A percentile compares a stretch with the other conserved stretches of the same genome.
Conservation (phyloP, 1,140 invertebrate genomes). For the Chironomus tepperi region DNA sequence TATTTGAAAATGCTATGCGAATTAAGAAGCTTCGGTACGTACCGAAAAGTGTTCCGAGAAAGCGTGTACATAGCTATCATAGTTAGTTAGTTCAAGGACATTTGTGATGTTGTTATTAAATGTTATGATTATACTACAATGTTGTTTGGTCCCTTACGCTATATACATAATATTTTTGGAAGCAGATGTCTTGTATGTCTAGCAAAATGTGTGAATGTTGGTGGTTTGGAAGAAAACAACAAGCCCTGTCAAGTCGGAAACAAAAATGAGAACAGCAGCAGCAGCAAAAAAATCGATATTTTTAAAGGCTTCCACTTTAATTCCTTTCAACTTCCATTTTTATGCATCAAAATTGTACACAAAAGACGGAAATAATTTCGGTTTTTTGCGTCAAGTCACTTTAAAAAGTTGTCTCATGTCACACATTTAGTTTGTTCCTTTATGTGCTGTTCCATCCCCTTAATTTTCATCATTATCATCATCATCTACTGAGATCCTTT, state of each 20-base stretch:
- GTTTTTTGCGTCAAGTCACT: constrained; percentile 8
- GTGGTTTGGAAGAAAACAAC: not conserved
- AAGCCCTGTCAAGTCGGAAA: too few relatives aligned
- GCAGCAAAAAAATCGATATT: not conserved
- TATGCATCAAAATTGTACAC: not conserved
- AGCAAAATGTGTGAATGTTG: not conserved
- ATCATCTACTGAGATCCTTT: not conserved
- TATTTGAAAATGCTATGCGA: not conserved
- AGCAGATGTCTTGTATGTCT: not conserved
- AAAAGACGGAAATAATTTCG: too few relatives aligned
- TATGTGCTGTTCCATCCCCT: constrained; percentile 5
- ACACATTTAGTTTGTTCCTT: not conserved
- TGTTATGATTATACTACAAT: constrained; percentile 6
- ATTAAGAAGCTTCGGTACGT: not conserved
- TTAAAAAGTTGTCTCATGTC: constrained; percentile 13
- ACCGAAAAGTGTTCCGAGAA: too few relatives aligned
- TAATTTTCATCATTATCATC: not conserved
- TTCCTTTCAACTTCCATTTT: not conserved
- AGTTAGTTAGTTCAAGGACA: constrained; percentile 6
- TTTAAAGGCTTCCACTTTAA: constrained; percentile 16
- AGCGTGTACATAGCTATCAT: not conserved
- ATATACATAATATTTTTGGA: not conserved
- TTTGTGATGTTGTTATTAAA: not conserved
- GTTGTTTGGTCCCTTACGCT: constrained; percentile 9
- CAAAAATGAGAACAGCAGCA: not conserved